Evolutionary conservation across 2,888 invertebrate species (phyloP).

Genomic region (Acrobasis repandana): DNA sequence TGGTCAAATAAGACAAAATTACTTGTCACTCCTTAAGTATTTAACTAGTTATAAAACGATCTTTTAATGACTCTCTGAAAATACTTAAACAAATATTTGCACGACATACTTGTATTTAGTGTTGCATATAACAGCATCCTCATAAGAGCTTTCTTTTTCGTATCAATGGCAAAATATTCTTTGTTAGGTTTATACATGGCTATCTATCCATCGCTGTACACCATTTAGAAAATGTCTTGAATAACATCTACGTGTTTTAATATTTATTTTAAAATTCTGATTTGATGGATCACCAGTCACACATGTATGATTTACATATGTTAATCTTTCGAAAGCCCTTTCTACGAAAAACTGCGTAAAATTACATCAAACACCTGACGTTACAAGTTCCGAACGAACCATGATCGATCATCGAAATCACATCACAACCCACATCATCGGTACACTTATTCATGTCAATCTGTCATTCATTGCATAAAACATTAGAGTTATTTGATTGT

Average conservation of each 20-base stretch:
- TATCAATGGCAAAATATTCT: no score
- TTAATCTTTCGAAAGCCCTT: slow-evolving; percentile 12
- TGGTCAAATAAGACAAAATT: not conserved
- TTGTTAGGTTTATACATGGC: no score
- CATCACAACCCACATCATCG: not conserved
- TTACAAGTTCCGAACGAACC: slow-evolving; percentile 6
- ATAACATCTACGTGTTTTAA: not conserved
- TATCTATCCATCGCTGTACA: no score
- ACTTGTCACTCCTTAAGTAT: not conserved
- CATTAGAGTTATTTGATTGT: slow-evolving; percentile 19
- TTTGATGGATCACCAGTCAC: not conserved
- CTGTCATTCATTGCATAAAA: slow-evolving; percentile 11
- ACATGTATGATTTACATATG: not conserved
- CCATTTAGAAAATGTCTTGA: no score
- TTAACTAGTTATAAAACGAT: slow-evolving; percentile 5
- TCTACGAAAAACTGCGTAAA: not conserved
- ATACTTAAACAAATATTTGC: not conserved
- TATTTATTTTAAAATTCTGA: not conserved
- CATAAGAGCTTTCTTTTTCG: no score
- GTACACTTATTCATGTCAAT: slow-evolving; percentile 7
- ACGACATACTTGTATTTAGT: not conserved
- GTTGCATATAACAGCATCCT: no score
- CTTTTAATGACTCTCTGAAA: slow-evolving; percentile 1
- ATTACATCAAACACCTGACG: not conserved
- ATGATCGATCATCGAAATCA: slow-evolving; percentile 26